Evolutionary conservation across 2,888 invertebrate genomes (phyloP).

Genomic region (Eubasilissa splendida): DNA sequence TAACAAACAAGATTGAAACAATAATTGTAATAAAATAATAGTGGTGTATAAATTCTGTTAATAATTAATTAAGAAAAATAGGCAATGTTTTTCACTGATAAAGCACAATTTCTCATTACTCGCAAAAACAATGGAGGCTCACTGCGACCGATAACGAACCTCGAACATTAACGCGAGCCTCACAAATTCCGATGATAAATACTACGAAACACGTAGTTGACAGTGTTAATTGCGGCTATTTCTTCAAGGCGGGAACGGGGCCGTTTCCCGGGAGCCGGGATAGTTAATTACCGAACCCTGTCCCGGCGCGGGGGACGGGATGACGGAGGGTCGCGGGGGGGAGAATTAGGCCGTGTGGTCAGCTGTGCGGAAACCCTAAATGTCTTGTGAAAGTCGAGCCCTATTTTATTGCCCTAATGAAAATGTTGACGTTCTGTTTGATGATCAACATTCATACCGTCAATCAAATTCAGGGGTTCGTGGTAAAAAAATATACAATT

Average conservation of each 20-base stretch:
- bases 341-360: constrained; percentile 6
- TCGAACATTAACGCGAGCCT: neutral
- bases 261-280: neutral
- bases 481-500: too few species aligned
- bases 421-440: neutral
- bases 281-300: constrained; percentile 24
- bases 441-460: too few species aligned
- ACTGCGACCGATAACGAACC: constrained; percentile 17
- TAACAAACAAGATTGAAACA: too few species aligned
- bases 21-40: too few species aligned
- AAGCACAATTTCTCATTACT: neutral
- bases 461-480: too few species aligned
- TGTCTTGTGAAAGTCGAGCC: constrained; percentile 9
- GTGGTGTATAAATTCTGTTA: too few species aligned
- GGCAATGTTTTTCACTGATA: too few species aligned
- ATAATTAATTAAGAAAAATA: too few species aligned
- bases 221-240: constrained; percentile 30
- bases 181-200: constrained; percentile 28
- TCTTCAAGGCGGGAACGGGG: neutral
- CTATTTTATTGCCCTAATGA: neutral
- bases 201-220: constrained; percentile 28
- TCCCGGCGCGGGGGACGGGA: neutral
- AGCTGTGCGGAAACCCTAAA: constrained; percentile 7
- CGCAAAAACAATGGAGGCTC: constrained; percentile 9
- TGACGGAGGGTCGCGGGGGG: neutral